Evolutionary conservation across 2,113 vertebrate species (phyloP).

Genomic region (Megaleporinus macrocephalus): DNA sequence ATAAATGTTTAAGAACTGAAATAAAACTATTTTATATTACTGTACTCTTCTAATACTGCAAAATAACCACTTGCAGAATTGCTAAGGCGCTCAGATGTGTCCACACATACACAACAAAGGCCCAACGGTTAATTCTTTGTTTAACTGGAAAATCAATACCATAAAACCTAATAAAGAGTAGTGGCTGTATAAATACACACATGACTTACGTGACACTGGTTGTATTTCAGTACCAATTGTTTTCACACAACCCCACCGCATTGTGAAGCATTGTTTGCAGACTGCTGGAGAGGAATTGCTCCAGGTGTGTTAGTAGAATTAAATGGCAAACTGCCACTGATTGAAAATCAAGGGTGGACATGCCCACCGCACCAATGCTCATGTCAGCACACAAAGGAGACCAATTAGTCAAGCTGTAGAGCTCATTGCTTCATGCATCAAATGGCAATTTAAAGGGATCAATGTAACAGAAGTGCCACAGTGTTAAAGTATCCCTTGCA

Average conservation of each 20-base stretch:
- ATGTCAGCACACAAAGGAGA: not conserved
- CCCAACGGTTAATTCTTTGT: too few relatives aligned
- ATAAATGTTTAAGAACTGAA: too few relatives aligned
- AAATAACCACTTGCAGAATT: too few relatives aligned
- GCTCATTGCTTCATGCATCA: slow-evolving; percentile 4
- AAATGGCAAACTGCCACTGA: not conserved
- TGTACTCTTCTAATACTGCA: too few relatives aligned
- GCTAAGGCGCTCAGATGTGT: not conserved
- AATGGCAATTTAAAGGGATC: not conserved
- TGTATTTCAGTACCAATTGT: too few relatives aligned
- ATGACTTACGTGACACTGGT: too few relatives aligned
- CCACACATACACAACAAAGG: not conserved
- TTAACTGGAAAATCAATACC: not conserved
- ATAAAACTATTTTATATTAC: too few relatives aligned
- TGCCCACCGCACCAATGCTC: not conserved
- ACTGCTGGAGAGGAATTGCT: not conserved
- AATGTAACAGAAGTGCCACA: not conserved
- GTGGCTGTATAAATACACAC: not conserved
- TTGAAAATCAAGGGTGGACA: not conserved
- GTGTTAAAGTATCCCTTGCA: not conserved
- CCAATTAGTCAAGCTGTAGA: not conserved
- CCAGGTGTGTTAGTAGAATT: slow-evolving; percentile 9
- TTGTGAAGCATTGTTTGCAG: not conserved
- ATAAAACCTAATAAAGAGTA: not conserved
- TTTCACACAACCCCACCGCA: not conserved